Base-by-base conservation (phyloP, 2,888 invertebrate genomes). In the Nymphalis c-album region DNA sequence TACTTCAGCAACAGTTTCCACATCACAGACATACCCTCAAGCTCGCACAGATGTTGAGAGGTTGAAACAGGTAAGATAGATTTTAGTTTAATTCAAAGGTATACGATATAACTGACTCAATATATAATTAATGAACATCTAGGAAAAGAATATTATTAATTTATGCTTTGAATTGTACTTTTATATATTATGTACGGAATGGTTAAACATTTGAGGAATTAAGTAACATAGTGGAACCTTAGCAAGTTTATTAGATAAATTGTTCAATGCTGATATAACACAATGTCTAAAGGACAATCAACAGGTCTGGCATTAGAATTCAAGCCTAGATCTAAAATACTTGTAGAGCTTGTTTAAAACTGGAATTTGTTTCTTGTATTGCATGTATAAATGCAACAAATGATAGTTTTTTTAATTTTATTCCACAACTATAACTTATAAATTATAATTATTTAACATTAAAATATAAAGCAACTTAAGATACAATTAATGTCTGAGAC, bases 31-130 rank as follows among this genome's bases (percentile, higher is more conserved):
- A 31, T 86, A 80, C 67, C 77, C 85, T 60, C 90, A 85, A 71
- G 83, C 86, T 0, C 83, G 91, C 35, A 92, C 92, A 10, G 92
- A 92, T 83, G 90, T 91, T 16, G 92, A 92, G 73, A 82, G 92
- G 72, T 77, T 92, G 71, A 92, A 92, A 80, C 92, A 92, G 87
- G 92, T 92, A 71, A 85, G 87, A 76, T 60, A 47, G 51, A 63
- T 53, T 59, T 63, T 18, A 13, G 63, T 60, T 71, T 53, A 51
- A 47, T 40, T 40, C 13, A 3, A 40, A 40, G 40, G 40, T 40
- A 40, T 13, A 40, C 26, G 13, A 40, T 40, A 3, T 40, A 13
- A 13, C 13, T 13, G 40, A 40, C 40, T 3, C 10, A 40, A 40
- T 13, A 4, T 13, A 1, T 4, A 10, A 4, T 40, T 2, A 13